Evolutionary conservation across 2,888 invertebrate species (phyloP).

Genomic region (Trissonchulus latispiculum): DNA sequence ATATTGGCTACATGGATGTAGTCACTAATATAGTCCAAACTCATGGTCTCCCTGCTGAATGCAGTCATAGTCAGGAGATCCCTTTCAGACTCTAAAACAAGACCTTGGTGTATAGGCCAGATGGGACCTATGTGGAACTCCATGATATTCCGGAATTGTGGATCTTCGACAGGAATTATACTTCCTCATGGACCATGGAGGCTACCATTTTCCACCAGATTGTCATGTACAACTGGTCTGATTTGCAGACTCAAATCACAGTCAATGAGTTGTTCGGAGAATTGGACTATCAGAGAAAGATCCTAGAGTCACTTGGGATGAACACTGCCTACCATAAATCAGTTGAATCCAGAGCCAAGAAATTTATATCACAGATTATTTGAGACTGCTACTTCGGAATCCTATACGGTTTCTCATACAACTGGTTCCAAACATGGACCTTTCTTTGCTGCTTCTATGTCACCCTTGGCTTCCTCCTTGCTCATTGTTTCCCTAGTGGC

Average conservation of each 20-base stretch:
- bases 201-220: neutral
- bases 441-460: constrained; percentile 1
- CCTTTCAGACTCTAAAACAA: constrained; percentile 7
- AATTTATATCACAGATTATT: neutral
- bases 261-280: neutral
- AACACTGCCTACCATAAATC: too few relatives aligned
- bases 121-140: neutral
- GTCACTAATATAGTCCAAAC: constrained; percentile 12
- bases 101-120: neutral
- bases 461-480: neutral
- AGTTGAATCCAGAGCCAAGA: neutral
- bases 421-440: neutral
- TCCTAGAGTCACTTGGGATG: too few relatives aligned
- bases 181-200: neutral
- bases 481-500: neutral
- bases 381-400: neutral
- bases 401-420: neutral
- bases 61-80: neutral
- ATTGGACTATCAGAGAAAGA: neutral
- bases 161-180: neutral
- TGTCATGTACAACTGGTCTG: neutral
- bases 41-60: neutral
- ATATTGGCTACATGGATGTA: constrained; percentile 9
- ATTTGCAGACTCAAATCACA: neutral
- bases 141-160: neutral